A percentile compares a stretch with the other conserved stretches of the same genome.
Conservation (phyloP, 2,888 invertebrate genomes). For the Agrilus biguttatus region DNA sequence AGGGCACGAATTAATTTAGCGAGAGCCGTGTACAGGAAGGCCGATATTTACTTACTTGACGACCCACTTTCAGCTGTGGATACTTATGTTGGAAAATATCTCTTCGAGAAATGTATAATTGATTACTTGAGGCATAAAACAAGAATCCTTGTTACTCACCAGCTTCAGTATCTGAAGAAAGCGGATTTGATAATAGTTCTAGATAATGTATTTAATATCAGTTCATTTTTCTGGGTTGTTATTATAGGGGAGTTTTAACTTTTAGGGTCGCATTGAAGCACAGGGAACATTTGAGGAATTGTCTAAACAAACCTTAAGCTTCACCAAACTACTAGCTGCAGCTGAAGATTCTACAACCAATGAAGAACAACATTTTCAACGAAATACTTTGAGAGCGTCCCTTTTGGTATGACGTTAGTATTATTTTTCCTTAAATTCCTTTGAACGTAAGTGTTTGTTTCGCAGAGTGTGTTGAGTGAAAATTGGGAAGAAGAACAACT, state of each 20-base stretch:
- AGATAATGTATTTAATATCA: conserved; percentile 31
- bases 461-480: too few species aligned
- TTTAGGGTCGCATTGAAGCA: conserved; percentile 40
- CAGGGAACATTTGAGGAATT: conserved; percentile 46
- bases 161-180: conserved; percentile 46
- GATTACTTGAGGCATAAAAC: conserved; percentile 41
- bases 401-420: too few species aligned
- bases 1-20: conserved; percentile 66
- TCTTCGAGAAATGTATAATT: conserved; percentile 59
- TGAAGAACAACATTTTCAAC: conserved; percentile 2
- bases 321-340: conserved; percentile 34
- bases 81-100: conserved; percentile 57
- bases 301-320: conserved; percentile 42
- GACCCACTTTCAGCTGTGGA: conserved; percentile 74
- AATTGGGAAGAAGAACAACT: too few species aligned
- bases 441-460: too few species aligned
- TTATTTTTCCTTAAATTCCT: too few species aligned
- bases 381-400: too few species aligned
- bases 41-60: conserved; percentile 63
- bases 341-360: conserved; percentile 12
- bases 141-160: conserved; percentile 57
- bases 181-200: conserved; percentile 40
- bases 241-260: not conserved
- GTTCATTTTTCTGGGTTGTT: not conserved
- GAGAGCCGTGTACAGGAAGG: conserved; percentile 61